phyloP scores from a whole-genome alignment of 2,888 invertebrate species.

The Pyrocoelia pectoralis region DNA sequence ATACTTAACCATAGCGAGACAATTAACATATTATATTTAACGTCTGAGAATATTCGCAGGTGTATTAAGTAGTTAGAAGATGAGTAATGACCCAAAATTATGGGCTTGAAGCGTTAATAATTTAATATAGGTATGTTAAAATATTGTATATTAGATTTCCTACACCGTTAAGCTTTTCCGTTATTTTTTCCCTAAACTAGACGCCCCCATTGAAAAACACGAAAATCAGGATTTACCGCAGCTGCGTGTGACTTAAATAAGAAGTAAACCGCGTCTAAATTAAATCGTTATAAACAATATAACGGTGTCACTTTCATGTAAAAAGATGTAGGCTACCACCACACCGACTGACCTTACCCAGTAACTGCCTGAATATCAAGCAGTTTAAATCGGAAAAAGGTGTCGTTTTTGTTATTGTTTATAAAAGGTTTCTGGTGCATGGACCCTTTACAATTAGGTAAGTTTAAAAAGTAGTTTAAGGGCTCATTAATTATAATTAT shows the following conservation, averaged over 20 bases:
- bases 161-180: background rate
- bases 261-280: conserved; percentile 5
- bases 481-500: too few relatives aligned
- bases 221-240: background rate
- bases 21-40: too few relatives aligned
- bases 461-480: too few relatives aligned
- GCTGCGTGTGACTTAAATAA: background rate
- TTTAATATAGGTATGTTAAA: too few relatives aligned
- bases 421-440: background rate
- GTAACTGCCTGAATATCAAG: conserved; percentile 8
- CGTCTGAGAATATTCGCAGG: too few relatives aligned
- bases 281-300: background rate
- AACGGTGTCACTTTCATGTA: conserved; percentile 11
- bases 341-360: conserved; percentile 8
- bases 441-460: background rate
- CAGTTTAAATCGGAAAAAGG: background rate
- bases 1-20: too few relatives aligned
- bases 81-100: background rate
- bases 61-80: background rate
- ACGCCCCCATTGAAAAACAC: background rate
- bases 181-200: too few relatives aligned
- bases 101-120: background rate
- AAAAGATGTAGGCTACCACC: conserved; percentile 4
- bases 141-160: background rate
- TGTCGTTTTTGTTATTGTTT: background rate